Base-by-base conservation (phyloP, 2,888 invertebrate genomes). In the Pardosa pseudoannulata region DNA sequence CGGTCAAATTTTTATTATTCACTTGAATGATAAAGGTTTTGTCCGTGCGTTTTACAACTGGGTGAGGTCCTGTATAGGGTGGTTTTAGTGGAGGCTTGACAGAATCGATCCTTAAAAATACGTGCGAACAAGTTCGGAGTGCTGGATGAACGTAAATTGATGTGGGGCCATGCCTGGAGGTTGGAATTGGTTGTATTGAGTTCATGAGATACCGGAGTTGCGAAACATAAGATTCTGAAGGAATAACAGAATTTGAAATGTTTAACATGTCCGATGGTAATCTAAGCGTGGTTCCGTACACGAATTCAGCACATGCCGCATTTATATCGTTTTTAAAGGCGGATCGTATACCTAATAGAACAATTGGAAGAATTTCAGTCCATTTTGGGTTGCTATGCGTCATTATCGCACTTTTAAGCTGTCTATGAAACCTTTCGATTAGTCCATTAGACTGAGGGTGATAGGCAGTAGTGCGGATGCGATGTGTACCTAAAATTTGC, bases 331-430 rank as follows among this genome's bases (percentile, higher is more conserved):
- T 1, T 28, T 70, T 78, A 16, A 78, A 19, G 6, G 68, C 36
- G 39, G 70, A 62, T 13, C 70, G 39, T 29, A 78, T 68, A 1
- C 36, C 28, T 19, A 78, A 36, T 36, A 70, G 31, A 46, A 67
- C 32, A 31, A 32, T n/a, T 76, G 27, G 67, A 29, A 78, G 13
- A 3, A 19, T 56, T 13, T 78, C 70, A 27, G 27, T 36, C 78
- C 27, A 78, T 41, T 31, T 68, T 32, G 50, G 11, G 0, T 50
- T 31, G 31, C 39, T 32, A 56, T 62, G 70, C 11, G 56, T 56
- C n/a, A 32, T 78, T n/a, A 78, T 68, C 2, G 68, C 19, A n/a
- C n/a, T 70, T 41, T 78, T n/a, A n/a, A n/a, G n/a, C n/a, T n/a
- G n/a, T n/a, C n/a, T n/a, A n/a, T n/a, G n/a, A n/a, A n/a, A n/a